phyloP scores from a whole-genome alignment of 2,888 invertebrate species.

The Erynnis tages region DNA sequence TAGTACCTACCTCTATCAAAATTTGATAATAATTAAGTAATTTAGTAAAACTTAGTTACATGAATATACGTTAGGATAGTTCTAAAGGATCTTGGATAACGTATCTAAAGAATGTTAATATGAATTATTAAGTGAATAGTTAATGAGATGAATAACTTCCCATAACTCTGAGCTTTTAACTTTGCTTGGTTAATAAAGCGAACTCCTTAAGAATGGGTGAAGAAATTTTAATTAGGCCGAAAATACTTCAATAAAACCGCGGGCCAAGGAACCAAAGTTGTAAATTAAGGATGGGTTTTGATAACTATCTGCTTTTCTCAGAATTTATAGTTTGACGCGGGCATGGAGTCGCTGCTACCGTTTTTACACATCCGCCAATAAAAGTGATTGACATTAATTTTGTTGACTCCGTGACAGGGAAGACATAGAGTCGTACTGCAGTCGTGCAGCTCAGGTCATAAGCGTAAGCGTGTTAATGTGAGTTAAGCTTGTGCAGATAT shows the following conservation, averaged over 20 bases:
- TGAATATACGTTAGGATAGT: no score
- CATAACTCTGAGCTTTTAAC: constrained; percentile 37
- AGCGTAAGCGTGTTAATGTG: background rate
- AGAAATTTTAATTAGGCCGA: constrained; percentile 70
- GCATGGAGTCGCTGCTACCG: constrained; percentile 54
- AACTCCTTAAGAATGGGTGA: constrained; percentile 49
- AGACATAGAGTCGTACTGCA: constrained; percentile 14
- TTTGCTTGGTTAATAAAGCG: constrained; percentile 39
- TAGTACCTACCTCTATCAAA: no score
- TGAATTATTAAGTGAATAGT: constrained; percentile 29
- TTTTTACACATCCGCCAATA: constrained; percentile 72
- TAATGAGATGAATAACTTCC: constrained; percentile 55
- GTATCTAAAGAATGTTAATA: background rate
- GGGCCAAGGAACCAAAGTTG: constrained; percentile 50
- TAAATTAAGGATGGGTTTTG: constrained; percentile 58
- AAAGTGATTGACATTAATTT: constrained; percentile 73
- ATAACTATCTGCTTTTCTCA: constrained; percentile 58
- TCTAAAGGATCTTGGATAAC: no score
- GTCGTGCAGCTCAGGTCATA: background rate
- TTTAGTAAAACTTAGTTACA: no score
- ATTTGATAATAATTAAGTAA: no score
- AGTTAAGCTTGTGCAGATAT: no score
- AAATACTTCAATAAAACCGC: constrained; percentile 70
- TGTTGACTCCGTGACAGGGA: constrained; percentile 40
- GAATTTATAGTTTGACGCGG: constrained; percentile 59